Conservation (phyloP, 64 coral and sea anemone species). For the Platygyra sinensis region DNA sequence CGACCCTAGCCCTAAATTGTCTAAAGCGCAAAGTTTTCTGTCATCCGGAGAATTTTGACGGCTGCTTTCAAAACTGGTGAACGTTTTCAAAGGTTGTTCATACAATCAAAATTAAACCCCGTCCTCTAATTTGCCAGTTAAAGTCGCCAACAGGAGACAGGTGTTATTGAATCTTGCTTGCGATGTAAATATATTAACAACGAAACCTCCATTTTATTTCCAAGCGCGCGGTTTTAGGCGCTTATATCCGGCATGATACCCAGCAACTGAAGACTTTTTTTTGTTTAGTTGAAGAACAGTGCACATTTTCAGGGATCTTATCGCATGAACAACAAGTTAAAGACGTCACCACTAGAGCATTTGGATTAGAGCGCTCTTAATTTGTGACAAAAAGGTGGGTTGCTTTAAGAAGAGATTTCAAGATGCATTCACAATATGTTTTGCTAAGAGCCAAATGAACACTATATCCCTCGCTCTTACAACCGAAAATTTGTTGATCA, state of each 20-base stretch:
- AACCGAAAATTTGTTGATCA: too few relatives aligned
- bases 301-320: not conserved
- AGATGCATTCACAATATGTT: not conserved
- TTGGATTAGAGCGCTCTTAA: not conserved
- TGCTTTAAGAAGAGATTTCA: not conserved
- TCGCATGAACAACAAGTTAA: not conserved
- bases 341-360: not conserved
- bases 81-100: not conserved
- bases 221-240: not conserved
- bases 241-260: not conserved
- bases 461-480: too few relatives aligned
- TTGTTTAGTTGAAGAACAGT: not conserved
- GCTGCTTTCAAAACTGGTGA: not conserved
- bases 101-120: not conserved
- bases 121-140: not conserved
- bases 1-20: not conserved
- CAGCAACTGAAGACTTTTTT: not conserved
- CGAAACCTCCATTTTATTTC: not conserved
- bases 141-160: not conserved
- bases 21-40: not conserved
- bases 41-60: not conserved
- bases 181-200: not conserved
- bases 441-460: not conserved
- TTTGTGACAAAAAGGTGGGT: not conserved
- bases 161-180: not conserved